phyloP scores from a whole-genome alignment of 2,113 vertebrate genomes.

The Fregetta grallaria region DNA sequence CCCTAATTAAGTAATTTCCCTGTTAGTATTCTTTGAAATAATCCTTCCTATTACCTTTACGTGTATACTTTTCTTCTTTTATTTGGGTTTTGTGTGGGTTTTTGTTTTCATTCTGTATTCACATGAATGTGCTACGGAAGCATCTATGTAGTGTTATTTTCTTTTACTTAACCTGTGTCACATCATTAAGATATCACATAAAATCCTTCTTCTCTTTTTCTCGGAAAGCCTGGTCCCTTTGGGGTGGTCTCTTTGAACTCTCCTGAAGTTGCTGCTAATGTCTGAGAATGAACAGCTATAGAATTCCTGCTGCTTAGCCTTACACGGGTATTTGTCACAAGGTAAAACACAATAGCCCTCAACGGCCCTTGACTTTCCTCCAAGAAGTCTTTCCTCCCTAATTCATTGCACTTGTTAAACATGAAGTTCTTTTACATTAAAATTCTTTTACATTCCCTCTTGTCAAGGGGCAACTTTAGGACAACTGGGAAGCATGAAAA shows the following conservation, averaged over 20 bases:
- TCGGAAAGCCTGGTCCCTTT: not conserved
- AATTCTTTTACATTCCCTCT: not conserved
- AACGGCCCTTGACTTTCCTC: not conserved
- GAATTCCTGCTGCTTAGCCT: not conserved
- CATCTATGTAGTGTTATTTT: not conserved
- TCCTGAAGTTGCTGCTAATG: not conserved
- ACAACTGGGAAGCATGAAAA: not conserved
- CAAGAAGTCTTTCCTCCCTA: not conserved
- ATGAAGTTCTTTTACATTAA: not conserved
- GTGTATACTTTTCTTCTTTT: not conserved
- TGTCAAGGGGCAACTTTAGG: not conserved
- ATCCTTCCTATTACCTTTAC: not conserved
- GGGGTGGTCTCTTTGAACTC: not conserved
- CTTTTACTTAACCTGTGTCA: not conserved
- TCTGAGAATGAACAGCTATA: not conserved
- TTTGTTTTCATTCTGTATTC: not conserved
- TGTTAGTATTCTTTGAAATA: not conserved
- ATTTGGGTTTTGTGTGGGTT: not conserved
- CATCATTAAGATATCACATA: not conserved
- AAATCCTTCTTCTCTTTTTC: not conserved
- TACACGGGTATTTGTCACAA: not conserved
- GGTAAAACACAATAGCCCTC: not conserved
- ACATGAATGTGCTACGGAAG: not conserved
- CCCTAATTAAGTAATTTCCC: not conserved
- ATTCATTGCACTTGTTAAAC: not conserved